Evolutionary conservation across 2,113 vertebrate genomes (phyloP).

Genomic region (Heliornis fulica): DNA sequence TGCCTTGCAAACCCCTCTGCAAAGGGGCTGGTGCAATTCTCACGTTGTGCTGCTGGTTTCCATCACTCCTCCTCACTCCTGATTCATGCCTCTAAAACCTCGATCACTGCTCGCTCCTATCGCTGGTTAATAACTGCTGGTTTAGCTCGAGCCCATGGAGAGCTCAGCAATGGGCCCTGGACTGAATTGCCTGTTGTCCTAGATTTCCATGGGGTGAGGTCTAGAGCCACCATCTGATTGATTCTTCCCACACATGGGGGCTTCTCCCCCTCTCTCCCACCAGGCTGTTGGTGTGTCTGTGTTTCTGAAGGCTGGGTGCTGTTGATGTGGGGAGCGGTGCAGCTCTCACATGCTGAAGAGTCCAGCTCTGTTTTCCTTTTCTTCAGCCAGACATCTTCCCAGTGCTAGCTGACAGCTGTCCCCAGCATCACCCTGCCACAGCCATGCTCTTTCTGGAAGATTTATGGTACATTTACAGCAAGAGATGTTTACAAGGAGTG

Average conservation of each 20-base stretch:
- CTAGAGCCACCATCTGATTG: not conserved
- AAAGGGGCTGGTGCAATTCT: not conserved
- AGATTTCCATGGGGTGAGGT: not conserved
- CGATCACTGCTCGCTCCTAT: not conserved
- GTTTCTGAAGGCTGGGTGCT: not conserved
- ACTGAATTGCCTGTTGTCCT: not conserved
- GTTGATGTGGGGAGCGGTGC: accelerated
- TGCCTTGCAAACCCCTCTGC: not conserved
- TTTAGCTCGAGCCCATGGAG: not conserved
- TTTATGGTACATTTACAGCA: accelerated
- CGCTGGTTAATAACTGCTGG: not conserved
- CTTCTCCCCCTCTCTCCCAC: not conserved
- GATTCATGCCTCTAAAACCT: not conserved
- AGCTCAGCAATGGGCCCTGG: not conserved
- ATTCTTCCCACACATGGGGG: not conserved
- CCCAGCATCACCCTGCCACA: not conserved
- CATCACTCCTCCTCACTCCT: not conserved
- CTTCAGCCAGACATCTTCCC: not conserved
- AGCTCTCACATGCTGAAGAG: not conserved
- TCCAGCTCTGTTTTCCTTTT: not conserved
- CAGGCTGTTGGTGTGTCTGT: not conserved
- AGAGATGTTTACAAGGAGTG: not conserved
- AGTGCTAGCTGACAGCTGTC: accelerated
- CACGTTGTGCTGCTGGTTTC: not conserved
- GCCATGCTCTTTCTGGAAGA: not conserved